These are phyloP conservation scores for Okapia johnstoni DNA, from an alignment of 2,113 vertebrate species.

Conservation along the genomic window DNA sequence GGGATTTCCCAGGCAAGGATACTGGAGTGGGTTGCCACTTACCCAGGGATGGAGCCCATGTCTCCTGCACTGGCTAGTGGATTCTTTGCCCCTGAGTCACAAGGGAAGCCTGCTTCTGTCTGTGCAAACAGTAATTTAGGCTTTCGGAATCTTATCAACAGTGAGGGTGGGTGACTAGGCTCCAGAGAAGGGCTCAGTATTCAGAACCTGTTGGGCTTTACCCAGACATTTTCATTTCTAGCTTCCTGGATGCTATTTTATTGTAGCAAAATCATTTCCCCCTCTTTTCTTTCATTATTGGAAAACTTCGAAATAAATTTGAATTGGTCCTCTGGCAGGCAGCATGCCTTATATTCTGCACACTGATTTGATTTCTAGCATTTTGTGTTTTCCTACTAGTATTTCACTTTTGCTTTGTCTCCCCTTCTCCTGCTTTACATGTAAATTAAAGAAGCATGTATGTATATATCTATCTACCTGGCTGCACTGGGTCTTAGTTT, in stretches of 20 bases:
- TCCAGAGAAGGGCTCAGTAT: neutral
- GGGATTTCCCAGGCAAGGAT: neutral
- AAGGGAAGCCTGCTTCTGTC: neutral
- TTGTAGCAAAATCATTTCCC: neutral
- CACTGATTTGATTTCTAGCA: too few relatives aligned
- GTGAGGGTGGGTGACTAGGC: accelerated
- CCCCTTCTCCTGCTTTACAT: neutral
- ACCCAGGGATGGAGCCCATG: neutral
- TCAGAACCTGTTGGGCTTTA: neutral
- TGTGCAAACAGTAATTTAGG: neutral
- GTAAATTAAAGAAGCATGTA: neutral
- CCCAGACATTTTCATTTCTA: neutral
- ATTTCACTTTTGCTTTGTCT: neutral
- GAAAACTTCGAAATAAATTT: neutral
- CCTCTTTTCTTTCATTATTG: neutral
- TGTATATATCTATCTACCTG: neutral
- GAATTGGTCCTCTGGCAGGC: neutral
- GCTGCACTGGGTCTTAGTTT: neutral
- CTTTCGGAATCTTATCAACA: neutral
- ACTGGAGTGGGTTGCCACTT: neutral
- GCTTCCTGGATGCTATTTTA: neutral
- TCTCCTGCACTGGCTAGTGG: neutral
- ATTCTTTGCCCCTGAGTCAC: neutral
- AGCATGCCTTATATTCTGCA: neutral
- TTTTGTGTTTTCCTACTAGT: neutral